Evolutionary conservation across 2,888 invertebrate genomes (phyloP).

Genomic region (Allolobophora icterica): DNA sequence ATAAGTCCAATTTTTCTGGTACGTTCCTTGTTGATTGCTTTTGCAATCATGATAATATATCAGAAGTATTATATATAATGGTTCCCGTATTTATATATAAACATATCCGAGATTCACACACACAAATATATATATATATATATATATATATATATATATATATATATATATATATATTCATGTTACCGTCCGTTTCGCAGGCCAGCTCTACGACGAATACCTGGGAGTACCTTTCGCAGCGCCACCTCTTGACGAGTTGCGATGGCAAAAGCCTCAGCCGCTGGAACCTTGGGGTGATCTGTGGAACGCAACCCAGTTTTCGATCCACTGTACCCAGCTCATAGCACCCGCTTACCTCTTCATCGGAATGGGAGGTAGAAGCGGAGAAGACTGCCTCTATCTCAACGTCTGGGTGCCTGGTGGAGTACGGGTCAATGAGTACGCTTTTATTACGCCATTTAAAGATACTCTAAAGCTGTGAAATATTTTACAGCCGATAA

Average conservation of each 20-base stretch:
- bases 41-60: too few relatives aligned
- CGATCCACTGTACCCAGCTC: constrained; percentile 40
- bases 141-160: too few relatives aligned
- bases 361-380: constrained; percentile 35
- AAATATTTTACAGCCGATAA: background rate
- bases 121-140: too few relatives aligned
- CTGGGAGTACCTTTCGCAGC: constrained; percentile 63
- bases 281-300: constrained; percentile 59
- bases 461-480: background rate
- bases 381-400: constrained; percentile 47
- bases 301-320: constrained; percentile 39
- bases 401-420: constrained; percentile 46
- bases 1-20: too few relatives aligned
- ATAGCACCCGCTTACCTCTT: constrained; percentile 37
- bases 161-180: too few relatives aligned
- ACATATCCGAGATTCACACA: too few relatives aligned
- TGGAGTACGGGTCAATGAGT: constrained; percentile 33
- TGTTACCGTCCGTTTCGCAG: background rate
- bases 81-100: too few relatives aligned
- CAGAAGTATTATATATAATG: too few relatives aligned
- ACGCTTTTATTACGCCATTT: background rate
- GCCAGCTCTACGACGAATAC: constrained; percentile 51
- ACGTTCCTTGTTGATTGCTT: too few relatives aligned
- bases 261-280: constrained; percentile 58
- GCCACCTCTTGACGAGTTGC: constrained; percentile 72